These are phyloP conservation scores for Pseudolaguvia tuberculata DNA, from an alignment of 2,113 vertebrate genomes.

Conservation along the genomic window DNA sequence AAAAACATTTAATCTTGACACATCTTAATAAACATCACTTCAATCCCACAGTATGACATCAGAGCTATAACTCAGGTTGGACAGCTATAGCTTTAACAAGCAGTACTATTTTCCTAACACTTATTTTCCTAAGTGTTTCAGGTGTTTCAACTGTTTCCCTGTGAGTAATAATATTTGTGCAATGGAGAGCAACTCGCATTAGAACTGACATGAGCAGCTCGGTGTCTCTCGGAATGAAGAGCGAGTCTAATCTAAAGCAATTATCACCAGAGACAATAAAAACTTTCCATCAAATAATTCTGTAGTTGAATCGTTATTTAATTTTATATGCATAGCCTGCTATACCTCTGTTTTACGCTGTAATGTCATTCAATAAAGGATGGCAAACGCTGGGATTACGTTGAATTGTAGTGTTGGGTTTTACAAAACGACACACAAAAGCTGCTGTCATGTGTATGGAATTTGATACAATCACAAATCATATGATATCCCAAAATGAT, in stretches of 20 bases:
- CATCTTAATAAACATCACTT: not conserved
- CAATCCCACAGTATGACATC: not conserved
- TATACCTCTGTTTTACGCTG: no score
- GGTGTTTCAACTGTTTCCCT: not conserved
- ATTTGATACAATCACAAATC: no score
- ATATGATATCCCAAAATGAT: no score
- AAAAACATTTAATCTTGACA: not conserved
- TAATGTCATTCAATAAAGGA: no score
- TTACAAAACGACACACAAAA: no score
- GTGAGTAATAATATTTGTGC: not conserved
- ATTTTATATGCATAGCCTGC: no score
- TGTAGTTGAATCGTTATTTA: no score
- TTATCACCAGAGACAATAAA: no score
- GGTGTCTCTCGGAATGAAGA: slow-evolving; percentile 13
- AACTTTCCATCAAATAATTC: no score
- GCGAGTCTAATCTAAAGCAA: not conserved
- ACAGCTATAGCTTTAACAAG: slow-evolving; percentile 2
- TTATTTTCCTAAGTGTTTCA: not conserved
- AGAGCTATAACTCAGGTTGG: not conserved
- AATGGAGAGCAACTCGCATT: slow-evolving; percentile 18
- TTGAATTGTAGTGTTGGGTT: no score
- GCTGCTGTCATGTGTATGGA: no score
- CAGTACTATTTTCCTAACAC: slow-evolving; percentile 8
- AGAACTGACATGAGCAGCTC: not conserved
- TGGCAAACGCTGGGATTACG: no score